Percentiles rank a stretch among this genome's conserved stretches.
Evolutionary conservation across 92 coral and sea anemone genomes (phyloP).

Genomic region (Palythoa grandiflora): DNA sequence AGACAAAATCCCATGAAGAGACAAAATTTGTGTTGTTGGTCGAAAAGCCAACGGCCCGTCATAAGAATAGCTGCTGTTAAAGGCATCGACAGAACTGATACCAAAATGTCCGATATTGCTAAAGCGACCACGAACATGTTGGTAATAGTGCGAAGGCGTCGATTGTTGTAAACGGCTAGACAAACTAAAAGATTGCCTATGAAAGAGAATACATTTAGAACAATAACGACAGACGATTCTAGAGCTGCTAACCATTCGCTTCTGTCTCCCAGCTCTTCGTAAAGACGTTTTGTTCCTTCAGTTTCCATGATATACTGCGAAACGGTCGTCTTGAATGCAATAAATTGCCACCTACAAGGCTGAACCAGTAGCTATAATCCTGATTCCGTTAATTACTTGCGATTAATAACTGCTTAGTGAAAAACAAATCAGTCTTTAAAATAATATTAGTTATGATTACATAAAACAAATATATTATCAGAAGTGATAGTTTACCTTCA

Average conservation of each 20-base stretch:
- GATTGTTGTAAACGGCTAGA: slow-evolving; percentile 53
- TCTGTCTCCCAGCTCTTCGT: background rate
- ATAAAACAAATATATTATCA: too few relatives aligned
- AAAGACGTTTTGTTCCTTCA: background rate
- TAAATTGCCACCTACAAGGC: too few relatives aligned
- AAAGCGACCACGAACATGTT: slow-evolving; percentile 62
- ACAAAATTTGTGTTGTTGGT: slow-evolving; percentile 5
- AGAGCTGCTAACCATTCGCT: slow-evolving; percentile 8
- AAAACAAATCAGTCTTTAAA: too few relatives aligned
- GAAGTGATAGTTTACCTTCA: too few relatives aligned
- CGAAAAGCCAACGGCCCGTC: slow-evolving; percentile 45
- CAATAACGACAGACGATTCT: slow-evolving; percentile 16
- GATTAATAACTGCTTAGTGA: too few relatives aligned
- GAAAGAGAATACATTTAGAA: slow-evolving; percentile 41
- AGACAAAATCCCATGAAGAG: slow-evolving; percentile 34
- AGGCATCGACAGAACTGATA: slow-evolving; percentile 53
- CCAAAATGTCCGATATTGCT: slow-evolving; percentile 44
- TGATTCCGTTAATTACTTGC: too few relatives aligned
- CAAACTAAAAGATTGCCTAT: slow-evolving; percentile 61
- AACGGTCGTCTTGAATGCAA: too few relatives aligned
- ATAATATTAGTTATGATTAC: too few relatives aligned
- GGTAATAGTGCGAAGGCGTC: slow-evolving; percentile 49
- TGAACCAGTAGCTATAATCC: too few relatives aligned
- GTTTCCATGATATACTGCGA: background rate
- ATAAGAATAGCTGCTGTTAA: slow-evolving; percentile 35